Percentiles rank a stretch among this genome's conserved stretches.
These are phyloP conservation scores for Sitobion miscanthi DNA, from an alignment of 1,140 invertebrate species.

Conservation along the genomic window DNA sequence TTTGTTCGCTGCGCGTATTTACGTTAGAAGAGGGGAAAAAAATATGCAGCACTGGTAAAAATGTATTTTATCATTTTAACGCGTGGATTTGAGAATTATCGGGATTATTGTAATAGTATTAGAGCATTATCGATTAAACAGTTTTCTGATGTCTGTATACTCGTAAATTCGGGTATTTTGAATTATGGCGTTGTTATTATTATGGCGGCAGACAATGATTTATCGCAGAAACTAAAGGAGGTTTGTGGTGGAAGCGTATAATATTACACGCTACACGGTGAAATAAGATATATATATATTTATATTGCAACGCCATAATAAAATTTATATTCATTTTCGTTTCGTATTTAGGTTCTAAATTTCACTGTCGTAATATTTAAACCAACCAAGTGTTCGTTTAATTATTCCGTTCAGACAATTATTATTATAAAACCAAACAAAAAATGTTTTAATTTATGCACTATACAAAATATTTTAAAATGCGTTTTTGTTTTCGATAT, in stretches of 20 bases:
- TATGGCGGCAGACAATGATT: background rate
- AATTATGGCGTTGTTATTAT: background rate
- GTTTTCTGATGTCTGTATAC: background rate
- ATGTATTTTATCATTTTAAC: background rate
- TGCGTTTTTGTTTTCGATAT: background rate
- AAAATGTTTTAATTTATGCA: too few species aligned
- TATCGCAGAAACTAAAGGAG: constrained; percentile 5
- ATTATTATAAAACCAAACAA: background rate
- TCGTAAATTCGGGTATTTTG: background rate
- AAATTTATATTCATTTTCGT: background rate
- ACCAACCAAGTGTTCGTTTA: background rate
- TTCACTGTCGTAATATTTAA: background rate
- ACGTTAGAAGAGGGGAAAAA: background rate
- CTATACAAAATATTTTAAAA: background rate
- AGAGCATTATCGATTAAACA: background rate
- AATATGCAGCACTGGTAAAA: background rate
- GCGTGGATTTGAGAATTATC: background rate
- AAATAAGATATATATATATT: background rate
- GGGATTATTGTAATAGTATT: background rate
- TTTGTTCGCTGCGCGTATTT: background rate
- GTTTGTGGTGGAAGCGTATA: background rate
- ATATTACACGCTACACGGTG: background rate
- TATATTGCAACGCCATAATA: background rate
- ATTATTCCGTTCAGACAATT: background rate
- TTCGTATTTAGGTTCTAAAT: background rate